Conservation (phyloP, 2,888 invertebrate genomes). For the Cerastis rubricosa region DNA sequence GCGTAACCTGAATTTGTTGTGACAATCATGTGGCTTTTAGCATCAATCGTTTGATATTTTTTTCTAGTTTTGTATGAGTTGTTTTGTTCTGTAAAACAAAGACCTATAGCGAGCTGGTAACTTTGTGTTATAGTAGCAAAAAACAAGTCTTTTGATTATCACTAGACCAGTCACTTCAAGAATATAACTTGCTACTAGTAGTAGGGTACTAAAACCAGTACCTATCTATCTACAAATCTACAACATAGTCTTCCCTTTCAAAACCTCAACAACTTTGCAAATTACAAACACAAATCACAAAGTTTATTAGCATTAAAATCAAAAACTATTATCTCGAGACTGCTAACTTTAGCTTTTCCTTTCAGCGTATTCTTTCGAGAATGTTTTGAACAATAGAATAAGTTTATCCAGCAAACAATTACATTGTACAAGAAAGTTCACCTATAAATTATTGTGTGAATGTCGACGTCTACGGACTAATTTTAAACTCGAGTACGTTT, state of each 20-base stretch:
- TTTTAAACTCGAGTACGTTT: constrained; percentile 73
- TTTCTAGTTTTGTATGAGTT: neutral
- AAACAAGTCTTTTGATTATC: neutral
- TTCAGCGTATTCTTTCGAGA: constrained; percentile 60
- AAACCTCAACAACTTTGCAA: constrained; percentile 47
- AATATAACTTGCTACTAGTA: neutral
- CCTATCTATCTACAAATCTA: constrained; percentile 15
- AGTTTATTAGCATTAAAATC: constrained; percentile 54
- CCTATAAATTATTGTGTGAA: constrained; percentile 65
- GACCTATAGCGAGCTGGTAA: no score
- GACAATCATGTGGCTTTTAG: neutral
- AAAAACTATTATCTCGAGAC: constrained; percentile 56
- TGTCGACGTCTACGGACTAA: constrained; percentile 61
- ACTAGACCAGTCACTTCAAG: neutral
- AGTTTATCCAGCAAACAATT: constrained; percentile 64
- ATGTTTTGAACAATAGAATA: constrained; percentile 51
- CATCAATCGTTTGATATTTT: neutral
- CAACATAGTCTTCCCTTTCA: constrained; percentile 20
- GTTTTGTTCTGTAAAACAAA: neutral
- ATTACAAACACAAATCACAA: constrained; percentile 57
- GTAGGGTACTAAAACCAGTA: neutral
- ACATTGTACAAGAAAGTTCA: constrained; percentile 63
- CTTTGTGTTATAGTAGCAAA: neutral
- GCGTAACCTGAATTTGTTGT: neutral
- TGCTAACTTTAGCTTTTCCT: constrained; percentile 49